Conservation (phyloP, 2,797 vertebrate genomes). For the Morelia viridis region DNA sequence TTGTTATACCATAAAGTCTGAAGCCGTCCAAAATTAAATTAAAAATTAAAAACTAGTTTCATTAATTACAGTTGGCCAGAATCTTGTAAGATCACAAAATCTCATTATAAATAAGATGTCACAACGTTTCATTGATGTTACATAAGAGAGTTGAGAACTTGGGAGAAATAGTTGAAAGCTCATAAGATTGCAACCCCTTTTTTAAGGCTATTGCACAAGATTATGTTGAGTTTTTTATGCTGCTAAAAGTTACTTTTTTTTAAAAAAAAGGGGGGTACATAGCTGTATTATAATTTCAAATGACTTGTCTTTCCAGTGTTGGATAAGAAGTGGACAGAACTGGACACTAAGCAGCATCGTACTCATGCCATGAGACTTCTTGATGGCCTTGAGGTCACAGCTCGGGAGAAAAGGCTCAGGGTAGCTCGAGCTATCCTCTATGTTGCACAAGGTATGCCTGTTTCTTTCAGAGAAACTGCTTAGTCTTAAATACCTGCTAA, state of each 20-base stretch:
- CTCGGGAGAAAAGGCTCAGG: conserved; percentile 87
- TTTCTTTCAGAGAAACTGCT: neutral
- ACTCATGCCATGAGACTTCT: conserved; percentile 94
- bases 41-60: neutral
- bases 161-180: neutral
- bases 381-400: conserved; percentile 90
- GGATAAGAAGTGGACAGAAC: conserved; percentile 88
- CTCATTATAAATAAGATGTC: neutral
- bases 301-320: conserved; percentile 75
- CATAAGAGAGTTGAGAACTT: neutral
- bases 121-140: neutral
- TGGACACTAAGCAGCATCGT: conserved; percentile 86
- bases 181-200: neutral
- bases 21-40: neutral
- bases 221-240: fast-evolving
- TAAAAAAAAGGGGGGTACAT: neutral
- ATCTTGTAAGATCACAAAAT: neutral
- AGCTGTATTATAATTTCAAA: neutral
- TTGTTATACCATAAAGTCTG: neutral
- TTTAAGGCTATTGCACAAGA: neutral
- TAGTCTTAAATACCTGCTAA: neutral
- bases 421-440: conserved; percentile 93
- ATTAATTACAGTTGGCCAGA: neutral
- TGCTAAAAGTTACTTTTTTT: neutral
- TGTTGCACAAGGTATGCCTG: conserved; percentile 87